Evolutionary conservation across 2,797 vertebrate species (phyloP).

Genomic region (Naso thynnoides): DNA sequence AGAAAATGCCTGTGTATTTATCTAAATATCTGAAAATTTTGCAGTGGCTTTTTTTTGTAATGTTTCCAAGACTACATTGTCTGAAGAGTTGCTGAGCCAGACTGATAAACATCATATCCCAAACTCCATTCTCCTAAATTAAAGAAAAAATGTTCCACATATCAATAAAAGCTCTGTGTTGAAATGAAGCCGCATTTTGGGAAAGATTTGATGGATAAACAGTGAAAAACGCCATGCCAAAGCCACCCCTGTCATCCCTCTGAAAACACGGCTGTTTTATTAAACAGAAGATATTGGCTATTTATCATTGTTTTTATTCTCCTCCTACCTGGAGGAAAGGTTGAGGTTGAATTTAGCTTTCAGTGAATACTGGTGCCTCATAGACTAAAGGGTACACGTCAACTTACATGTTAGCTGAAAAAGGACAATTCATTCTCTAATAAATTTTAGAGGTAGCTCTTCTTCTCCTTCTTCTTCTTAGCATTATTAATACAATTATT

Average conservation of each 20-base stretch:
- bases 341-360: slow-evolving; percentile 22
- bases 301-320: slow-evolving; percentile 54
- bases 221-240: slow-evolving; percentile 29
- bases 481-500: no score
- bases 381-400: slow-evolving; percentile 3
- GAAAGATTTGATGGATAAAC: slow-evolving; percentile 41
- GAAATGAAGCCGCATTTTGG: slow-evolving; percentile 23
- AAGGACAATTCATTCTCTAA: not conserved
- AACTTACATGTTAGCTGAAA: not conserved
- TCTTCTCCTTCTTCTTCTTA: no score
- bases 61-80: slow-evolving; percentile 11
- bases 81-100: slow-evolving; percentile 45
- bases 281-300: slow-evolving; percentile 37
- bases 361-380: not conserved
- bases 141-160: slow-evolving; percentile 35
- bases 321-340: slow-evolving; percentile 39
- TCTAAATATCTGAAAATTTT: slow-evolving; percentile 4
- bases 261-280: slow-evolving; percentile 50
- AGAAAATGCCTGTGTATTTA: slow-evolving; percentile 17
- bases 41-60: slow-evolving; percentile 28
- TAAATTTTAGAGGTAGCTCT: not conserved
- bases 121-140: slow-evolving; percentile 34
- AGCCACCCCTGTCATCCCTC: slow-evolving; percentile 7
- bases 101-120: slow-evolving; percentile 18
- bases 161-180: slow-evolving; percentile 29